Percentiles rank a stretch among this genome's conserved stretches.
These are phyloP conservation scores for Gallinago stenura DNA, from an alignment of 2,797 vertebrate species.

Conservation along the genomic window DNA sequence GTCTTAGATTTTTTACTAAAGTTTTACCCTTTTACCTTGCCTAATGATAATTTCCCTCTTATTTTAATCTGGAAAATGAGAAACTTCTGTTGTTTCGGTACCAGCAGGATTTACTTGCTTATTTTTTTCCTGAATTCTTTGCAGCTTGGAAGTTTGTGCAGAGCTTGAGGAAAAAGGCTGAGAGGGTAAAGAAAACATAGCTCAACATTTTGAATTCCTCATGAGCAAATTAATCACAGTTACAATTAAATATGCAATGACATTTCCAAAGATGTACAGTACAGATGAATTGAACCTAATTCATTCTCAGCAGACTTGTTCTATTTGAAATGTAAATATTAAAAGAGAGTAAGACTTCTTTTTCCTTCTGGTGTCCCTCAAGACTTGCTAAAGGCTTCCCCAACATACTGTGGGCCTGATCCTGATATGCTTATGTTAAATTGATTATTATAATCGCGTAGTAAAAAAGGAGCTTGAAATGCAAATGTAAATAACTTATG, in stretches of 20 bases:
- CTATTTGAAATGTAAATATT: not conserved
- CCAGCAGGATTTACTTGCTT: not conserved
- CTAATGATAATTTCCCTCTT: not conserved
- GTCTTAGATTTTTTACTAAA: not conserved
- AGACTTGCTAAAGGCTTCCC: conserved; percentile 22
- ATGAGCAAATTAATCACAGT: conserved; percentile 37
- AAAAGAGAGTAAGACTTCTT: not conserved
- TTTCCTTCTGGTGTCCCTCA: conserved; percentile 48
- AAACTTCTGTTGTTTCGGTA: not conserved
- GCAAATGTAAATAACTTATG: not conserved
- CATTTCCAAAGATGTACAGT: conserved; percentile 12
- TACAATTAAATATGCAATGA: conserved; percentile 19
- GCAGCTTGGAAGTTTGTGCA: not conserved
- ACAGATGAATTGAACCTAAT: not conserved
- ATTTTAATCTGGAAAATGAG: not conserved
- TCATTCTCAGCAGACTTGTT: not conserved
- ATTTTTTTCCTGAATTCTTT: not conserved
- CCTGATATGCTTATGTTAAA: not conserved
- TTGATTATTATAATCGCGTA: not conserved
- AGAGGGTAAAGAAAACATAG: not conserved
- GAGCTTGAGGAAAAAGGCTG: not conserved
- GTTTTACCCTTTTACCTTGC: not conserved
- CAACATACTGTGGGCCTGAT: not conserved
- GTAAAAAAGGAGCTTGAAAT: not conserved
- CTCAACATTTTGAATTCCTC: not conserved